phyloP scores from a whole-genome alignment of 2,797 vertebrate species.

The Syncerus caffer region DNA sequence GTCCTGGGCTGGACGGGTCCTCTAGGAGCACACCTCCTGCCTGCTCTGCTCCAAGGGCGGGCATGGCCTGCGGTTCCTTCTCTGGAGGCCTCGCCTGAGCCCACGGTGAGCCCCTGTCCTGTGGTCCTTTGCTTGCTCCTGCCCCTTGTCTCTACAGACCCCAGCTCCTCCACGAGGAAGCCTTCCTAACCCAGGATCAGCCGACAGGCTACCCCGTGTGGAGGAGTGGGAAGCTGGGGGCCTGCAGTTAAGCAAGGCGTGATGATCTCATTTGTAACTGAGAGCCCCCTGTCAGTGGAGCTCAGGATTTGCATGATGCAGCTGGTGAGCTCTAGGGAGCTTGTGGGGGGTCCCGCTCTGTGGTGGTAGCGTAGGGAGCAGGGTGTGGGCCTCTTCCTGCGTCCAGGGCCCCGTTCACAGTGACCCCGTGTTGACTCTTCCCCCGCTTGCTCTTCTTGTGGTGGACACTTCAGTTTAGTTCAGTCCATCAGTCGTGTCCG shows the following conservation, averaged over 20 bases:
- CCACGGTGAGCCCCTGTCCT: fast-evolving
- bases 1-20: not conserved
- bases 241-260: too few relatives aligned
- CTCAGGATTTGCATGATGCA: not conserved
- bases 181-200: not conserved
- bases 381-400: not conserved
- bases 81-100: fast-evolving
- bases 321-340: not conserved
- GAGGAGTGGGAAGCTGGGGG: not conserved
- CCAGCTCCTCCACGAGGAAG: not conserved
- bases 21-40: not conserved
- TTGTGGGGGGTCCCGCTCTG: not conserved
- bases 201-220: not conserved
- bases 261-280: fast-evolving
- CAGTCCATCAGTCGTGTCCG: not conserved
- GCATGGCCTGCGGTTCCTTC: not conserved
- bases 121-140: not conserved
- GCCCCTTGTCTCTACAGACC: not conserved
- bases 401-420: not conserved
- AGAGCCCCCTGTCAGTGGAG: not conserved
- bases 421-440: not conserved
- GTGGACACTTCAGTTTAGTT: not conserved
- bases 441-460: fast-evolving
- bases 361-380: fast-evolving
- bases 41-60: fast-evolving